Evolutionary conservation across 2,888 invertebrate genomes (phyloP), one percentile per base, ranked within the genome.

Genomic region (Campoplex nolae): DNA sequence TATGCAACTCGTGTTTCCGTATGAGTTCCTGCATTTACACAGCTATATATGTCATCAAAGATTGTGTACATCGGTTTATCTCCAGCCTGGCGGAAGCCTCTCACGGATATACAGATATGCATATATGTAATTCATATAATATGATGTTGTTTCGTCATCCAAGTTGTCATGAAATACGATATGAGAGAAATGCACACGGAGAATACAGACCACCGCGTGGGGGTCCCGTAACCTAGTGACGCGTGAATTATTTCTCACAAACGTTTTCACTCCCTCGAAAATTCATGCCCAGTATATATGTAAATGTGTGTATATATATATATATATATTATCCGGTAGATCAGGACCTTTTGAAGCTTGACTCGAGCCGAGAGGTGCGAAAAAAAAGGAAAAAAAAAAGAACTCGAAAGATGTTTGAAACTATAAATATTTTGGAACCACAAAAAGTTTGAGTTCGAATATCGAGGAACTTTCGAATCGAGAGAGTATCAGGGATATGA

Each of bases 201-300:
- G 13, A 35, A 62, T 42, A 38, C 23, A 68, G 11, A 68, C 23
- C 23, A 68, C 42, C 28, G 74, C 54, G 38, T 68, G 11, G 73
- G 73, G 67, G n/a, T 28, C 48, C 73, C 65, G 48, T 77, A 82
- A 77, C 54, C 54, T 28, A 73, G 73, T 56, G 23, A 35, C 38
- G 67, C 45, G 76, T 81, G 81, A 81, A 85, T 85, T 76, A 85
- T 85, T 80, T 76, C 71, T 81, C 65, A 62, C 45, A 51, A 56
- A 80, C 38, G 71, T 62, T 35, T 62, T 62, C 35, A 54, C 54
- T 65, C 45, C 23, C 77, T 56, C 38, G 35, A 74, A 45, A 56
- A 35, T 56, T 32, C 54, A 73, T 51, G 35, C 38, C 28, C 54
- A 11, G 32, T 54, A 73, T 73, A 51, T 54, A 54, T 73, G 71